Percentiles rank a stretch among this genome's conserved stretches.
Evolutionary conservation across 1,140 invertebrate species (phyloP).

Genomic region (Cyclina sinensis): DNA sequence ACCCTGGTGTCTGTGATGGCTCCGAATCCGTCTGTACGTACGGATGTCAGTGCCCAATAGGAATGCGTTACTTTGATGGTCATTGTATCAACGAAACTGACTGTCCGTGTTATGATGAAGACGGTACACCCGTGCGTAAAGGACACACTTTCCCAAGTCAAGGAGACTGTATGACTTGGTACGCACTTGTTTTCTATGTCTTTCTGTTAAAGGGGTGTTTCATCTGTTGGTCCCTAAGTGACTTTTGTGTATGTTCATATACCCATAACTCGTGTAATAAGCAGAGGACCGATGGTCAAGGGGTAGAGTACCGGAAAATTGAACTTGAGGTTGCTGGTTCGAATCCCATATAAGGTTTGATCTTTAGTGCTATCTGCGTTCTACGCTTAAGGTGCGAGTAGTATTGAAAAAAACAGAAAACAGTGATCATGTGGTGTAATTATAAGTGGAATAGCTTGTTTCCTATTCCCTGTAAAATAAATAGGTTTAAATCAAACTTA

Average conservation of each 20-base stretch:
- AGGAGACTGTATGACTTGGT: slow-evolving; percentile 45
- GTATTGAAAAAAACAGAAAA: no score
- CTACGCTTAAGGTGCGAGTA: no score
- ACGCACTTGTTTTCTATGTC: neutral
- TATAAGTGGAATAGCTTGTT: no score
- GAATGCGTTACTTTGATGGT: slow-evolving; percentile 17
- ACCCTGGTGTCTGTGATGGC: neutral
- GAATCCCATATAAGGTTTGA: no score
- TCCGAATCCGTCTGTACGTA: slow-evolving; percentile 7
- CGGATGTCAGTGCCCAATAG: slow-evolving; percentile 51
- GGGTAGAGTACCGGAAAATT: no score
- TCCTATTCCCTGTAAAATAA: no score
- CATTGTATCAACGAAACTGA: slow-evolving; percentile 44
- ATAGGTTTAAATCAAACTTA: no score
- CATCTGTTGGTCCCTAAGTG: neutral
- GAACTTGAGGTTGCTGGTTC: no score
- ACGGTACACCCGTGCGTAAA: slow-evolving; percentile 27
- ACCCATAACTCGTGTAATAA: no score
- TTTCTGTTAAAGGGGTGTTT: neutral
- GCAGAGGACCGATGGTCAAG: no score
- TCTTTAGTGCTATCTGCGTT: no score
- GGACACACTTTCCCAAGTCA: neutral
- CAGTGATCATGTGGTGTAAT: no score
- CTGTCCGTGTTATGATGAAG: slow-evolving; percentile 58
- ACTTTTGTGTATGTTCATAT: neutral